A percentile compares a stretch with the other conserved stretches of the same genome.
These are phyloP conservation scores for Neopelma chrysocephalum DNA, from an alignment of 2,797 vertebrate genomes.

Conservation along the genomic window DNA sequence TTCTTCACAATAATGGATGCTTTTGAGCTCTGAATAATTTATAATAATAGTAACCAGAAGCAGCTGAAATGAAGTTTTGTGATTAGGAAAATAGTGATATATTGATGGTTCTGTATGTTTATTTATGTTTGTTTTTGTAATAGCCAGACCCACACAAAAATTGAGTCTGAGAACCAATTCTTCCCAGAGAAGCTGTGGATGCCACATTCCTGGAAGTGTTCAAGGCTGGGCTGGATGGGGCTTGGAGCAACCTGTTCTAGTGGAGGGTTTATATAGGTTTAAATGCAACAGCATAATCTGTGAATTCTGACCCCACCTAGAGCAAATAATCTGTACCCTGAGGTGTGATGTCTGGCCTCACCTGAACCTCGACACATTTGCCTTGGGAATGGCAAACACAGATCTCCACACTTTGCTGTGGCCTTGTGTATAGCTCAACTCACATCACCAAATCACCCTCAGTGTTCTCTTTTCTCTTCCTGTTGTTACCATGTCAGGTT, in stretches of 20 bases:
- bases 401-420: background rate
- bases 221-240: background rate
- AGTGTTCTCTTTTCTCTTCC: background rate
- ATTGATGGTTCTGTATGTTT: background rate
- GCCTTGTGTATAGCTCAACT: background rate
- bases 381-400: background rate
- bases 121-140: background rate
- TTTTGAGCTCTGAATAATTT: conserved; percentile 7
- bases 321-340: rapidly evolving
- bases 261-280: background rate
- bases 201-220: background rate
- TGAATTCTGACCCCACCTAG: background rate
- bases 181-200: background rate
- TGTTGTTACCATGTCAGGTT: background rate
- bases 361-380: background rate
- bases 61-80: background rate
- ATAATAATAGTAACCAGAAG: background rate
- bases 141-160: background rate
- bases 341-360: background rate
- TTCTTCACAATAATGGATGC: background rate
- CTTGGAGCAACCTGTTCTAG: background rate
- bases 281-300: background rate
- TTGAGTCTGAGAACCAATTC: background rate
- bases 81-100: background rate
- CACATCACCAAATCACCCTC: background rate